Base-by-base conservation (phyloP, 2,797 vertebrate genomes). In the Bufotes viridis region DNA sequence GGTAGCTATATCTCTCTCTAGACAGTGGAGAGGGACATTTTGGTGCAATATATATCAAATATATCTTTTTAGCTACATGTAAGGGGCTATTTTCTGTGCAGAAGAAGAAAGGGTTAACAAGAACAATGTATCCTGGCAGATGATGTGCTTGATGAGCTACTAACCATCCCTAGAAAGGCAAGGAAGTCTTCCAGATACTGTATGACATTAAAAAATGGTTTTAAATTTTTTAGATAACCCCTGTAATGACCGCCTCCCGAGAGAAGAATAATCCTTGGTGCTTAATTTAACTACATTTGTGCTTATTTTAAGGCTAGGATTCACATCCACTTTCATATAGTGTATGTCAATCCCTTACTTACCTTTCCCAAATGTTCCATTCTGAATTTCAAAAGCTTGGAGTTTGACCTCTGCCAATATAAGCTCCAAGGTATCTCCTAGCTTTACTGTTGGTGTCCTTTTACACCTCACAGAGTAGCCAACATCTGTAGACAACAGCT, bases 381-480 rank as follows among this genome's bases (percentile, higher is more conserved):
- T 90, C 0, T 90, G 72, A 6, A 97, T 91, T 26, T 92, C 91
- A 91, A 98, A 99, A 0, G 96, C 97, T 92, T 99, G 97, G 7
- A 98, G 93, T 86, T 96, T 95, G 88, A 96, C 90, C 22, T 95
- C 89, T 29, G 93, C 87, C 57, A 97, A 91, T 81, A 94, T 94
- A 67, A 99, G 89, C 5, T 78, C 93, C 78, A 99, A 92, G 84
- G 90, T 69, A 13, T 89, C 83, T 1, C 96, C 93, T 88, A 96
- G 85, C 72, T 15, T 1, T 1, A 97, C 63, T n/a, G 86, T 91
- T 65, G 90, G 95, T 76, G 92, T 92, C 42, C 96, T 97, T 55
- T 91, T 92, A 88, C 98, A 99, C 81, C 81, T 95, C 91, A 96
- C 98, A 91, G 96, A 96, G 81, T 87, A 91, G 53, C 96, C 95